These are phyloP conservation scores for Tautogolabrus adspersus DNA, from an alignment of 2,113 vertebrate species.

Conservation along the genomic window DNA sequence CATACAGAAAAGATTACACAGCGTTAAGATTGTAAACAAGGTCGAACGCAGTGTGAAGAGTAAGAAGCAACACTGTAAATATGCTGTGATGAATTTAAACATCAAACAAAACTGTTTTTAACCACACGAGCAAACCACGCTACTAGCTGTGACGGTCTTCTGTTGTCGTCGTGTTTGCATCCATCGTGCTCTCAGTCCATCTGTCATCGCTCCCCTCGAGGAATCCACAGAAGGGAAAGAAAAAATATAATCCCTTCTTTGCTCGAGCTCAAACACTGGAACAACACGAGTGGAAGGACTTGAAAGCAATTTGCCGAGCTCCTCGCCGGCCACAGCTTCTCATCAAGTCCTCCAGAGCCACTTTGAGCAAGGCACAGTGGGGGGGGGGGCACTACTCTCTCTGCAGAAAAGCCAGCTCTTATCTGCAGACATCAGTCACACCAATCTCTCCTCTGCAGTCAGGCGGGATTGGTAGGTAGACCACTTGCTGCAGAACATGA, in stretches of 20 bases:
- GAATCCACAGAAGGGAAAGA: constrained; percentile 10
- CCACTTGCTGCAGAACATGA: neutral
- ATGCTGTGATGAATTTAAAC: too few species aligned
- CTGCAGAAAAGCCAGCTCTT: constrained; percentile 12
- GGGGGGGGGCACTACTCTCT: neutral
- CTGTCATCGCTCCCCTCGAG: constrained; percentile 8
- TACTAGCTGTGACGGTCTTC: neutral
- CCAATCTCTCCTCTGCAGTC: constrained; percentile 23
- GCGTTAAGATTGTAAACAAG: neutral
- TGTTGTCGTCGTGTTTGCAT: neutral
- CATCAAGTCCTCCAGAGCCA: constrained; percentile 31
- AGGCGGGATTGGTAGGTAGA: neutral
- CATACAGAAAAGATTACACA: too few species aligned
- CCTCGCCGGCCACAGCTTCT: constrained; percentile 17
- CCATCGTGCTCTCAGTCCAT: constrained; percentile 13
- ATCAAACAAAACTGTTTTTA: too few species aligned
- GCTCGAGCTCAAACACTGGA: constrained; percentile 32
- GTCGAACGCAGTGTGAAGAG: neutral
- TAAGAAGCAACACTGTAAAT: too few species aligned
- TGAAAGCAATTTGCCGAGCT: constrained; percentile 41
- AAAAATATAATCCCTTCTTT: constrained; percentile 22
- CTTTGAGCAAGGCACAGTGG: constrained; percentile 56
- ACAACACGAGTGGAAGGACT: constrained; percentile 38
- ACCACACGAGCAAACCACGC: neutral
- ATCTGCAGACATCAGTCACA: constrained; percentile 17